Evolutionary conservation across 2,113 vertebrate species (phyloP), one percentile per base, ranked within the genome.

Genomic region (Orientallactaga bullata): DNA sequence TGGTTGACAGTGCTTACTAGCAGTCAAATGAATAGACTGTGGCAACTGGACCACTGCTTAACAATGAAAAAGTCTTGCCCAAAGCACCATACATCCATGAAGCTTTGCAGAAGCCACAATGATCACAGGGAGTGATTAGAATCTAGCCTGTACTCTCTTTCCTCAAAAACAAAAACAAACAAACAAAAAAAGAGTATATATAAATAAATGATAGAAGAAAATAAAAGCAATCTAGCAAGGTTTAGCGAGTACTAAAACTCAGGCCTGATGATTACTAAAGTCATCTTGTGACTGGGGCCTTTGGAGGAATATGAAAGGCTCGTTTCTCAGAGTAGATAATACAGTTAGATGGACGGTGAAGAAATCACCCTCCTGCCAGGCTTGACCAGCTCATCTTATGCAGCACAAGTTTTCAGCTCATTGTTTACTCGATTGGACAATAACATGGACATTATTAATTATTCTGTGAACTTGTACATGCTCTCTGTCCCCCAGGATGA

Each of bases 391-490:
- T 87, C 87, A 74, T 61, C 93, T 81, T 68, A 63, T 47, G 82
- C 37, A 91, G 80, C 71, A 8, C 61, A 65, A 68, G 51, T 4
- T 92, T 89, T 95, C 77, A 60, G 96, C 58, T 81, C 35, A 65
- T 60, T 78, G 78, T 85, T 82, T 76, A n/a, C 74, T 83, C 58
- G 20, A 55, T 61, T 93, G 92, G 61, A 93, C 66, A 91, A 72
- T 91, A 89, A 78, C 77, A 65, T 81, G 91, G 81, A 95, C 74
- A 73, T 81, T 69, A 94, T 89, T 89, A 85, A 58, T 96, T 94
- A 79, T 61, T 82, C 32, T 32, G 51, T 94, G 88, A 93, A 97
- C 84, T 87, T 63, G 60, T 17, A 47, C 51, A 47, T 89, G 30
- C 35, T 95, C 87, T 89, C 37, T 30, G 39, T 95, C 94, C 84